These are phyloP conservation scores for Tetramorium simillimum DNA, from an alignment of 1,140 invertebrate species.

Conservation along the genomic window DNA sequence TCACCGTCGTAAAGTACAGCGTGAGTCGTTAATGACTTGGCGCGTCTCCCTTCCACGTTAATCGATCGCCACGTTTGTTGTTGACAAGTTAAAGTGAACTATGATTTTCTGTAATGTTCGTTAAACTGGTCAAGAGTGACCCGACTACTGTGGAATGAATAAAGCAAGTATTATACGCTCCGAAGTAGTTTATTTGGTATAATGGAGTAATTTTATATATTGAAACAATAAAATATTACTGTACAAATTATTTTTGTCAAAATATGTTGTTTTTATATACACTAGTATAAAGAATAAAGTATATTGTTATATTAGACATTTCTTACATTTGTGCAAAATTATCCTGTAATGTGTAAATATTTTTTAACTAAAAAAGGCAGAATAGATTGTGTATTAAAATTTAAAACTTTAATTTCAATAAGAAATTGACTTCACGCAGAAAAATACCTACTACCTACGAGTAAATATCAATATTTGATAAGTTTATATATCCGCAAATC, in stretches of 20 bases:
- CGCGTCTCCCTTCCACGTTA: background rate
- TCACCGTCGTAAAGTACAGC: background rate
- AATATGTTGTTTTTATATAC: background rate
- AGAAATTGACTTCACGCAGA: background rate
- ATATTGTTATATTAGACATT: background rate
- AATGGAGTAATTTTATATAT: background rate
- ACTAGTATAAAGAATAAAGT: background rate
- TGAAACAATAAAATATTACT: background rate
- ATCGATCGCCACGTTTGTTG: background rate
- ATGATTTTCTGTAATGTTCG: conserved; percentile 18
- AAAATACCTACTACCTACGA: too few relatives aligned
- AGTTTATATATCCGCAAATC: too few relatives aligned
- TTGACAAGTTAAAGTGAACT: conserved; percentile 7
- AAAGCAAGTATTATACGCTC: background rate
- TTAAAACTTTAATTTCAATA: background rate
- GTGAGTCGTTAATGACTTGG: conserved; percentile 34
- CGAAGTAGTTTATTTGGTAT: background rate
- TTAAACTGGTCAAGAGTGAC: background rate
- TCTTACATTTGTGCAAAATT: background rate
- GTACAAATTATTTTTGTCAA: background rate
- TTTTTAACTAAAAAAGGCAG: background rate
- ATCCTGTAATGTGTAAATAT: background rate
- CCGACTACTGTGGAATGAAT: background rate
- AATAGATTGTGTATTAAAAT: background rate
- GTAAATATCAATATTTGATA: too few relatives aligned